Evolutionary conservation across 1,140 invertebrate species (phyloP), one percentile per base, ranked within the genome.

Genomic region (Pararge aegeria): DNA sequence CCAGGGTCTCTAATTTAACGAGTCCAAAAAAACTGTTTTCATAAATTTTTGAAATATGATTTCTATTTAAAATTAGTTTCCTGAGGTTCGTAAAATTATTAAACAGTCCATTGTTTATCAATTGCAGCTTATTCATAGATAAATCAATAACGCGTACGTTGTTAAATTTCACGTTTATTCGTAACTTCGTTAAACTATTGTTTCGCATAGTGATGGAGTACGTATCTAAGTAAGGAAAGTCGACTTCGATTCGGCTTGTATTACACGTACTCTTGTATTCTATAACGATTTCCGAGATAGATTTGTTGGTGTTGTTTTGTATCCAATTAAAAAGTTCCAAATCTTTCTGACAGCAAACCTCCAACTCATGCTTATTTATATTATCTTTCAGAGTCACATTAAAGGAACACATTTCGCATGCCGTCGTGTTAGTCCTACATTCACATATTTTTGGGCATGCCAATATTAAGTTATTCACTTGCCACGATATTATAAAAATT

Each of bases 1-100:
- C 94, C 30, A 95, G 70, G 16, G 87, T 83, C 61, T 90, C 89
- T 13, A 93, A 75, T 68, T 89, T 89, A 12, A 75, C 83, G 19
- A 93, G 77, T 13, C 89, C 90, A 55, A 70, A 68, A 64, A 92
- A 90, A 85, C 85, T 91, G 62, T 89, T 87, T 29, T 80, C 68
- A 50, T 75, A 74, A 66, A 90, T 80, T 61, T 77, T 78, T 44
- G 57, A 54, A 20, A 91, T 87, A 52, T 66, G 49, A 69, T 91
- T 91, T 46, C 69, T 77, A 59, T 75, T 87, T 61, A 91, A 67
- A 71, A 85, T 72, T 40, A 91, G 67, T 62, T 87, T 87, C 21
- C 80, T 70, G 37, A 91, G 69, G 64, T 84, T 85, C 19, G 65
- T 58, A 65, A 85, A 87, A 42, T 75, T 80, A 61, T 80, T 77